Conservation (phyloP, 2,888 invertebrate species). For the Corbicula japonica region DNA sequence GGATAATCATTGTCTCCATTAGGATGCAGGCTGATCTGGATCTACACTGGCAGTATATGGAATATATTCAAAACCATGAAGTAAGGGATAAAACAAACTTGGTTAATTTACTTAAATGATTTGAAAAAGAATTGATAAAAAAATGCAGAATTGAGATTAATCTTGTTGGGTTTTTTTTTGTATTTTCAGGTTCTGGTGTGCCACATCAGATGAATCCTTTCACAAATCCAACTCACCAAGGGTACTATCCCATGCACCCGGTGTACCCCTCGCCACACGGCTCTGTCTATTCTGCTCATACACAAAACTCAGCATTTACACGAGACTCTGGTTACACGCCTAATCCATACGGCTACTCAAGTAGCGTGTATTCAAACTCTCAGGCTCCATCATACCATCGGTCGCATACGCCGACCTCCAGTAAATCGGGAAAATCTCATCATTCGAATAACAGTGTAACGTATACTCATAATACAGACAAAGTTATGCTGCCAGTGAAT, state of each 20-base stretch:
- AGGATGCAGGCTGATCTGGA: too few relatives aligned
- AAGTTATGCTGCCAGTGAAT: conserved; percentile 82
- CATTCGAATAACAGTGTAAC: conserved; percentile 82
- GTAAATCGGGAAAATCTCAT: conserved; percentile 83
- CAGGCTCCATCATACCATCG: conserved; percentile 82
- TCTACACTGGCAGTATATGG: too few relatives aligned
- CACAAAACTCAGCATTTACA: conserved; percentile 69
- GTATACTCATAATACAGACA: conserved; percentile 81
- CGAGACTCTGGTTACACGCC: conserved; percentile 64
- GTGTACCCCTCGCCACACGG: conserved; percentile 75
- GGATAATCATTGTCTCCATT: too few relatives aligned
- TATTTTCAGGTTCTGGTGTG: conserved; percentile 20
- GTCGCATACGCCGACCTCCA: conserved; percentile 84
- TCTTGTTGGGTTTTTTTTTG: neutral
- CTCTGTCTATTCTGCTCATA: conserved; percentile 75
- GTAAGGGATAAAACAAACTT: too few relatives aligned
- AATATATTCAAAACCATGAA: too few relatives aligned
- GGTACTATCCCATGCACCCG: conserved; percentile 84
- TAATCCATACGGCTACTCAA: conserved; percentile 68
- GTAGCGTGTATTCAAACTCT: conserved; percentile 76
- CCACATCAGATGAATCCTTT: conserved; percentile 70
- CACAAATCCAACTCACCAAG: conserved; percentile 80
- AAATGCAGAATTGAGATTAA: neutral
- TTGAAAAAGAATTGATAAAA: too few relatives aligned
- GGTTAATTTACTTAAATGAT: too few relatives aligned